phyloP scores from a whole-genome alignment of 2,797 vertebrate species.

The Cryptoprocta ferox region DNA sequence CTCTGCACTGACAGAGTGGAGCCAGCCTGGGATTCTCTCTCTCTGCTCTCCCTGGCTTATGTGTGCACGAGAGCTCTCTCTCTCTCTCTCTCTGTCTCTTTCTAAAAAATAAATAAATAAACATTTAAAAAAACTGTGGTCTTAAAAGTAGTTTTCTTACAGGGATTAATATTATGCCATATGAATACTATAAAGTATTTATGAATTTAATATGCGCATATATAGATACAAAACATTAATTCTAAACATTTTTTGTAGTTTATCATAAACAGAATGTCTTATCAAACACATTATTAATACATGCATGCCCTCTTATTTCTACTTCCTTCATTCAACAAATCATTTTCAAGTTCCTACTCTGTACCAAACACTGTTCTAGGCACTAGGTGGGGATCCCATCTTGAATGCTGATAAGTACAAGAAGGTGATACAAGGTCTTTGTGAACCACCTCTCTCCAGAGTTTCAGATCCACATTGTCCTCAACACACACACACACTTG shows the following conservation, averaged over 20 bases:
- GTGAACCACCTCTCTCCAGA: background rate
- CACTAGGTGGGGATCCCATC: background rate
- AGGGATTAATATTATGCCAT: background rate
- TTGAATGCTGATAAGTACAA: background rate
- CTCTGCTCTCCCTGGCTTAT: no score
- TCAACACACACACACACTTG: background rate
- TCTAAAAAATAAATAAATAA: no score
- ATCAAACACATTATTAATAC: background rate
- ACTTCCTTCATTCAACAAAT: slow-evolving; percentile 18
- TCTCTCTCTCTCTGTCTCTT: no score
- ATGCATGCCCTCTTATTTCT: background rate
- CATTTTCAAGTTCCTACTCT: background rate
- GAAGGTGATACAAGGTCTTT: background rate
- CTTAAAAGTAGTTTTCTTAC: slow-evolving; percentile 12
- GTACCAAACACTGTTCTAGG: background rate
- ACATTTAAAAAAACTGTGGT: background rate
- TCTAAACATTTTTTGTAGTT: background rate
- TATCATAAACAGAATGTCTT: background rate
- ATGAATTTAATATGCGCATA: slow-evolving; percentile 25
- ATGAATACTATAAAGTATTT: background rate
- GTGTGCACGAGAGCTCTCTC: no score
- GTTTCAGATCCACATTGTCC: background rate
- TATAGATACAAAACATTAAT: background rate
- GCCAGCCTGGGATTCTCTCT: no score
- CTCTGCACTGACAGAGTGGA: no score